phyloP scores from a whole-genome alignment of 2,888 invertebrate genomes.

The Eupithecia subumbrata region DNA sequence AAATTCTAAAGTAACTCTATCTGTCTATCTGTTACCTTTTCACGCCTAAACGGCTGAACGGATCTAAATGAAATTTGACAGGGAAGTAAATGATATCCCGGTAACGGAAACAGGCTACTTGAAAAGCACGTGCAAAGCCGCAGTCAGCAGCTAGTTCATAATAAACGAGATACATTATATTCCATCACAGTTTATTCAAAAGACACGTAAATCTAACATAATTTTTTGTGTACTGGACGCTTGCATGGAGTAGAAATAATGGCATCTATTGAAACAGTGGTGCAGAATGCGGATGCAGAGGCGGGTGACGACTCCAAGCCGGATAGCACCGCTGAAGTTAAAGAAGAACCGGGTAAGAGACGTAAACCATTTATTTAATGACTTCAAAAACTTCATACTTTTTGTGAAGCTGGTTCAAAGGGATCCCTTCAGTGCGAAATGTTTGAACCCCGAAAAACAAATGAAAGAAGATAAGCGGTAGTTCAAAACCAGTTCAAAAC shows the following conservation, averaged over 20 bases:
- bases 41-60: too few species aligned
- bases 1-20: too few species aligned
- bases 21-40: too few species aligned
- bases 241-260: slow-evolving; percentile 87
- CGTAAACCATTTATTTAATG: background rate
- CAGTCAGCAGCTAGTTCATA: too few species aligned
- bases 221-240: slow-evolving; percentile 78
- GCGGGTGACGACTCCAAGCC: slow-evolving; percentile 86
- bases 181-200: background rate
- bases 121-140: too few species aligned
- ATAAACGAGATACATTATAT: background rate
- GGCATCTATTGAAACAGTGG: slow-evolving; percentile 93
- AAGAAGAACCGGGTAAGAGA: slow-evolving; percentile 85
- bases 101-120: too few species aligned
- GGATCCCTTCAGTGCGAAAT: too few species aligned
- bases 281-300: slow-evolving; percentile 88
- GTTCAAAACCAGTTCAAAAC: background rate
- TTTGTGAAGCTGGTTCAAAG: too few species aligned
- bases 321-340: slow-evolving; percentile 87
- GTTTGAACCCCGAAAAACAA: background rate
- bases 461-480: background rate
- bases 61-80: too few species aligned
- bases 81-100: too few species aligned
- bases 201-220: slow-evolving; percentile 58
- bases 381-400: too few species aligned